Evolutionary conservation across 1,140 invertebrate genomes (phyloP).

Genomic region (Drosophila funebris): DNA sequence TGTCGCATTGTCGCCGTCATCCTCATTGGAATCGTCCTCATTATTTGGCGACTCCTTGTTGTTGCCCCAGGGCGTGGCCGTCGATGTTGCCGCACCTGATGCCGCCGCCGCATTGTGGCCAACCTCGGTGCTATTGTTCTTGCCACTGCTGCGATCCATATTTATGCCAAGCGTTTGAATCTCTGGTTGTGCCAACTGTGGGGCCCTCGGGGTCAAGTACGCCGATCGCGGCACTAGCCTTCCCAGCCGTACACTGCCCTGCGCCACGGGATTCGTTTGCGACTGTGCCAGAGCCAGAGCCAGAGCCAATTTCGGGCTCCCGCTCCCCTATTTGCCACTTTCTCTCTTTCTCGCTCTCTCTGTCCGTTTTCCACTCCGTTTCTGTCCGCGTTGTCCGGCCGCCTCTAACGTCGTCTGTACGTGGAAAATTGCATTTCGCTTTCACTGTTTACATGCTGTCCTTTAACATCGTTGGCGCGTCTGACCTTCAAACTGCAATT

Average conservation of each 20-base stretch:
- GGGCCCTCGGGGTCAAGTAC: slow-evolving; percentile 56
- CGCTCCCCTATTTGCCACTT: background rate
- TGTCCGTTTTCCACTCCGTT: slow-evolving; percentile 1
- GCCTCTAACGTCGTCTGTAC: slow-evolving; percentile 37
- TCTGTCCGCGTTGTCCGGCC: background rate
- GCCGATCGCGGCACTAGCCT: slow-evolving; percentile 72
- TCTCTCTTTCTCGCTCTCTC: background rate
- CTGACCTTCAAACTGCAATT: slow-evolving; percentile 22
- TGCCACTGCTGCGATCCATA: slow-evolving; percentile 71
- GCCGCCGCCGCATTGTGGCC: slow-evolving; percentile 32
- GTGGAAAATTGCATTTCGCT: slow-evolving; percentile 57
- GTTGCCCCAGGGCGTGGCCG: slow-evolving; percentile 69
- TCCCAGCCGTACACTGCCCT: slow-evolving; percentile 52
- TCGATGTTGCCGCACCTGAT: slow-evolving; percentile 16
- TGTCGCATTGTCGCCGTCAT: slow-evolving; percentile 72
- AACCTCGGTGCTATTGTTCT: slow-evolving; percentile 71
- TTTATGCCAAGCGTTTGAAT: background rate
- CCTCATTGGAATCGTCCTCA: slow-evolving; percentile 76
- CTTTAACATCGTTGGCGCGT: background rate
- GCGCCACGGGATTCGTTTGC: slow-evolving; percentile 19
- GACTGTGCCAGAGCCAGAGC: slow-evolving; percentile 23
- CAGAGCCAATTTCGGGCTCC: slow-evolving; percentile 17
- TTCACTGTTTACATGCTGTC: slow-evolving; percentile 55
- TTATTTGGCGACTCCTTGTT: slow-evolving; percentile 78
- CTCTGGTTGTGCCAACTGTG: slow-evolving; percentile 20